These are phyloP conservation scores for Tipula helvola DNA, from an alignment of 2,888 invertebrate species.

Conservation along the genomic window DNA sequence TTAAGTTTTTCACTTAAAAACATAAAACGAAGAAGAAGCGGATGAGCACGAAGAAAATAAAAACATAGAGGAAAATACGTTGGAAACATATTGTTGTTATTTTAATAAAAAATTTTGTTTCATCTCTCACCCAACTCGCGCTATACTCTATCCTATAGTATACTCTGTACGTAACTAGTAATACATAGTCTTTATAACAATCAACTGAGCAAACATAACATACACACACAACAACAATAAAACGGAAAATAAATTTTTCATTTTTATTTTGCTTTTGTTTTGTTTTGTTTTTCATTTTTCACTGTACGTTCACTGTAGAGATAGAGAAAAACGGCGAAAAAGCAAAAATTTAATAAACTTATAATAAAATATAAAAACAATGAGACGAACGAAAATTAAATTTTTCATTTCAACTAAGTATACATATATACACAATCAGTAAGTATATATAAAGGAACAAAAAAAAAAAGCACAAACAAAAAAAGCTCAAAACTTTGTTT, in stretches of 20 bases:
- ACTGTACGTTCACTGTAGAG: background rate
- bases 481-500: background rate
- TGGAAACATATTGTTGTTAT: background rate
- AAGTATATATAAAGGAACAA: background rate
- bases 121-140: background rate
- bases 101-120: background rate
- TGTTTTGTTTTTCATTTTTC: background rate
- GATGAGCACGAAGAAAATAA: background rate
- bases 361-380: background rate
- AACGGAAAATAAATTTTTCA: background rate
- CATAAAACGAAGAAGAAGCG: background rate
- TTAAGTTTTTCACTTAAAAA: slow-evolving; percentile 4
- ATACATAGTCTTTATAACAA: background rate
- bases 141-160: background rate
- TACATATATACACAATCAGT: background rate
- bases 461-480: background rate
- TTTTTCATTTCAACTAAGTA: background rate
- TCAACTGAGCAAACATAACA: background rate
- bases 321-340: background rate
- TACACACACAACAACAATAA: background rate
- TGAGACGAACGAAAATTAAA: background rate
- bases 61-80: background rate
- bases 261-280: background rate
- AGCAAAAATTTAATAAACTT: background rate
- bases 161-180: background rate